These are phyloP conservation scores for Cordilura impudica DNA, from an alignment of 2,888 invertebrate species.

Conservation along the genomic window DNA sequence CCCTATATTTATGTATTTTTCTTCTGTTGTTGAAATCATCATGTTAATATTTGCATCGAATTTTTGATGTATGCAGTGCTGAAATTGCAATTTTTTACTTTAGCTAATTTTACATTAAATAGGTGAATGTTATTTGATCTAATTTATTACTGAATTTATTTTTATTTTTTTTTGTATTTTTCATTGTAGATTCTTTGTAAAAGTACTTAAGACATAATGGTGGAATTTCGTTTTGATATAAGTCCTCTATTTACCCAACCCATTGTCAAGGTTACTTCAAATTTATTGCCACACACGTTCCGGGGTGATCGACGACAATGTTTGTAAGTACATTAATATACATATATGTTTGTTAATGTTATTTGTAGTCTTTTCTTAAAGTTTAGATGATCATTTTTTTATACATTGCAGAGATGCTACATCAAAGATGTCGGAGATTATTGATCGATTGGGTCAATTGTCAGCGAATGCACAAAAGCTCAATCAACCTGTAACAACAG, in stretches of 20 bases:
- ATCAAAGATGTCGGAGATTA: slow-evolving; percentile 81
- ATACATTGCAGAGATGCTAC: slow-evolving; percentile 80
- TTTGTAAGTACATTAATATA: slow-evolving; percentile 75
- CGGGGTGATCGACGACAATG: slow-evolving; percentile 79
- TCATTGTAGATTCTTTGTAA: slow-evolving; percentile 49
- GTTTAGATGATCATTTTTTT: slow-evolving; percentile 56
- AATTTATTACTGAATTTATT: not conserved
- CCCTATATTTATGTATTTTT: not conserved
- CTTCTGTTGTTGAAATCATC: slow-evolving; percentile 30
- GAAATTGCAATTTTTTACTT: slow-evolving; percentile 43
- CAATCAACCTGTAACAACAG: slow-evolving; percentile 85
- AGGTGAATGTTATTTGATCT: not conserved
- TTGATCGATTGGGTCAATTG: slow-evolving; percentile 85
- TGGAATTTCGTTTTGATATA: slow-evolving; percentile 81
- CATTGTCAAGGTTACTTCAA: slow-evolving; percentile 79
- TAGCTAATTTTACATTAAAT: slow-evolving; percentile 22
- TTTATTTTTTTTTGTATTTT: slow-evolving; percentile 13
- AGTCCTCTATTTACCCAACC: slow-evolving; percentile 79
- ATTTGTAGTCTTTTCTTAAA: slow-evolving; percentile 54
- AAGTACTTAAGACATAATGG: slow-evolving; percentile 70
- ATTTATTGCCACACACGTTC: slow-evolving; percentile 80
- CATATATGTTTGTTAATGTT: slow-evolving; percentile 36
- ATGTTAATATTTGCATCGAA: slow-evolving; percentile 17
- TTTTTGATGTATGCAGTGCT: slow-evolving; percentile 15
- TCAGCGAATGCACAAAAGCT: slow-evolving; percentile 87